Evolutionary conservation across 2,113 vertebrate genomes (phyloP).

Genomic region (Noturus placidus): DNA sequence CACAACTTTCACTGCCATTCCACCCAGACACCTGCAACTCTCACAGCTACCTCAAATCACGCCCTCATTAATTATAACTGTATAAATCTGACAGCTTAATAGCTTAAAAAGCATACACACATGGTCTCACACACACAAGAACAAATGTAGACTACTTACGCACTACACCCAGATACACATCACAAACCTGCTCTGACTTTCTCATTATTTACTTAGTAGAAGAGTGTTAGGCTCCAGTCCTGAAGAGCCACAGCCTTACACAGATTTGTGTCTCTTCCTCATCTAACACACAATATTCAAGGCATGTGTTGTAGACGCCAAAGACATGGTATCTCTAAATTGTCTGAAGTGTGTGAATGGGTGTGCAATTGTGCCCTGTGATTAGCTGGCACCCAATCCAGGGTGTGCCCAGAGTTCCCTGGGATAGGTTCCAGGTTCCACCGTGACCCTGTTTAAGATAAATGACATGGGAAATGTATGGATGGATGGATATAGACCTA

Average conservation of each 20-base stretch:
- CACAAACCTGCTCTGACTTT: neutral
- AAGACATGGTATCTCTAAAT: no score
- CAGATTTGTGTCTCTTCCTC: neutral
- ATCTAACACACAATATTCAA: neutral
- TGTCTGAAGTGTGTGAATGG: no score
- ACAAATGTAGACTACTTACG: neutral
- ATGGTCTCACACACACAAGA: constrained; percentile 13
- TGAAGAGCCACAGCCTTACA: neutral
- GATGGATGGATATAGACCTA: neutral
- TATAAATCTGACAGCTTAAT: constrained; percentile 45
- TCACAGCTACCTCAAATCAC: constrained; percentile 35
- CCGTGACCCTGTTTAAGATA: no score
- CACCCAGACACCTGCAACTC: constrained; percentile 51
- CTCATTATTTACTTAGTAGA: neutral
- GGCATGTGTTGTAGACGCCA: no score
- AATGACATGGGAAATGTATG: no score
- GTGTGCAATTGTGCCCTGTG: no score
- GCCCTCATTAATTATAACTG: constrained; percentile 43
- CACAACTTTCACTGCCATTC: constrained; percentile 26
- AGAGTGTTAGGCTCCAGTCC: neutral
- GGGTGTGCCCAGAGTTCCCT: no score
- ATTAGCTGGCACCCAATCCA: no score
- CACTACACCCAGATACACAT: neutral
- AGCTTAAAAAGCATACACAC: constrained; percentile 16
- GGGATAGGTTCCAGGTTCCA: no score